Conservation (phyloP, 2,113 vertebrate species). For the Ailuropoda melanoleuca region DNA sequence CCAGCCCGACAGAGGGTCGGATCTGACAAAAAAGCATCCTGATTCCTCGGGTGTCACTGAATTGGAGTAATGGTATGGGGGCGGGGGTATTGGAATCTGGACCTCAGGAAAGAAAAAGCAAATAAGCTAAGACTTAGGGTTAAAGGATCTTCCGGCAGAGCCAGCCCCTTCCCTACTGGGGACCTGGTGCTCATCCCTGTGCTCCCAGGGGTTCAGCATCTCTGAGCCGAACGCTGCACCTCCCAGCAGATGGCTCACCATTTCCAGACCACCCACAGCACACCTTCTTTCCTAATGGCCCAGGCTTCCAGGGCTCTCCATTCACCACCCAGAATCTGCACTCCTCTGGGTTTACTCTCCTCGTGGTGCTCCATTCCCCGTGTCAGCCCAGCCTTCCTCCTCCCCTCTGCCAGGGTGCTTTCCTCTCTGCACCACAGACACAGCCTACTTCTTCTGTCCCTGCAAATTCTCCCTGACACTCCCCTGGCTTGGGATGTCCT, state of each 20-base stretch:
- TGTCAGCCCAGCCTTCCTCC: too few species aligned
- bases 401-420: background rate
- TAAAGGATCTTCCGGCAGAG: background rate
- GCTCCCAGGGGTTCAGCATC: background rate
- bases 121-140: background rate
- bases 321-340: background rate
- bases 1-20: background rate
- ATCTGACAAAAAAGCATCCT: background rate
- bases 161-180: background rate
- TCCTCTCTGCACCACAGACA: background rate
- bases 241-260: background rate
- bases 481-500: background rate
- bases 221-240: accelerated
- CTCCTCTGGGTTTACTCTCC: background rate
- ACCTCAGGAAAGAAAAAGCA: background rate
- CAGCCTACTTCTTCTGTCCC: background rate
- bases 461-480: background rate
- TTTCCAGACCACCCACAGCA: background rate
- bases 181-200: accelerated
- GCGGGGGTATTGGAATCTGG: background rate
- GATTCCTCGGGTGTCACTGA: background rate
- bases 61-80: background rate
- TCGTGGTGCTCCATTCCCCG: background rate
- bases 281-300: background rate
- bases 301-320: background rate